These are phyloP conservation scores for Hippoglossus stenolepis DNA, from an alignment of 2,113 vertebrate species.

Conservation along the genomic window DNA sequence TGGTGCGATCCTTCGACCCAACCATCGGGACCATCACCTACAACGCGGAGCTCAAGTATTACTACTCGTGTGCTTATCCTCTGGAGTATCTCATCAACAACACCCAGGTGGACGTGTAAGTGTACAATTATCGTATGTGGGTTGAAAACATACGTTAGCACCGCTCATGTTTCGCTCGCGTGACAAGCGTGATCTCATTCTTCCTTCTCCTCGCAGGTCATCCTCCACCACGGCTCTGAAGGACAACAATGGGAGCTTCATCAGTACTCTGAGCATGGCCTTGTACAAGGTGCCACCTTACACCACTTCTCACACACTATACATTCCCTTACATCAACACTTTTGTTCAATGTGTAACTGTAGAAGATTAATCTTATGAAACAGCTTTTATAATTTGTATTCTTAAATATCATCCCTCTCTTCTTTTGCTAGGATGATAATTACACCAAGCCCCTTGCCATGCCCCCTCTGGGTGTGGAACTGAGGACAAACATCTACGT, in stretches of 20 bases:
- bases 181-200: not conserved
- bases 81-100: constrained; percentile 83
- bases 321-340: not conserved
- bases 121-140: not conserved
- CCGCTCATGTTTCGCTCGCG: not conserved
- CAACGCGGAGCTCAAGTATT: constrained; percentile 79
- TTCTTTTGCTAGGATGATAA: constrained; percentile 66
- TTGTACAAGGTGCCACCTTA: constrained; percentile 63
- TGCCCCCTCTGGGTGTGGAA: constrained; percentile 72
- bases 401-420: not conserved
- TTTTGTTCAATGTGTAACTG: not conserved
- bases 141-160: not conserved
- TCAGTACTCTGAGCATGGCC: constrained; percentile 78
- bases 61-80: constrained; percentile 81
- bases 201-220: constrained; percentile 58
- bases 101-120: constrained; percentile 80
- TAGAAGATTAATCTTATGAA: constrained; percentile 13
- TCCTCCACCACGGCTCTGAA: constrained; percentile 78
- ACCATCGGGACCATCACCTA: constrained; percentile 75
- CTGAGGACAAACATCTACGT: constrained; percentile 73
- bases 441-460: constrained; percentile 66
- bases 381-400: not conserved
- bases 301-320: not conserved
- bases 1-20: constrained; percentile 74
- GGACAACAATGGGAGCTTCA: constrained; percentile 83